Percentiles rank a stretch among this genome's conserved stretches.
Conservation (phyloP, 2,888 invertebrate species). For the Diabrotica balteata region DNA sequence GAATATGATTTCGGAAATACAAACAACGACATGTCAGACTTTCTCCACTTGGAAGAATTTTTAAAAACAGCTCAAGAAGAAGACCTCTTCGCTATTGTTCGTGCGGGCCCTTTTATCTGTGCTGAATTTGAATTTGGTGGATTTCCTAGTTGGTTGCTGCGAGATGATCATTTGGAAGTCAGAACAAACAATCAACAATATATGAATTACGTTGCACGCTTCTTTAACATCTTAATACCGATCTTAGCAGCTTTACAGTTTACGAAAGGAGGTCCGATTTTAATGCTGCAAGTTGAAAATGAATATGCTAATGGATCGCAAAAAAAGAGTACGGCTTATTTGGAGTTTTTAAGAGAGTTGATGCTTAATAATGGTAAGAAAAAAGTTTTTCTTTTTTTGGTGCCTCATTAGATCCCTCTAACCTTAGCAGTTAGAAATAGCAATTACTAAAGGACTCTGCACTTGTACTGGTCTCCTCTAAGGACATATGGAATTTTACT, state of each 20-base stretch:
- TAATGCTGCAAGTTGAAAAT: constrained; percentile 91
- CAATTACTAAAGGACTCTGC: no score
- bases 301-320: constrained; percentile 79
- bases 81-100: constrained; percentile 76
- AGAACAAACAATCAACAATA: constrained; percentile 49
- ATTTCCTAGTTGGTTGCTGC: constrained; percentile 54
- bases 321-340: constrained; percentile 57
- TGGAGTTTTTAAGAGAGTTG: constrained; percentile 57
- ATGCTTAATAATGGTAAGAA: constrained; percentile 60
- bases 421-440: no score
- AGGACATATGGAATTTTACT: no score
- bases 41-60: constrained; percentile 70
- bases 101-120: constrained; percentile 92
- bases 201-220: constrained; percentile 57
- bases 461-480: no score
- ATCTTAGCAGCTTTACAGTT: constrained; percentile 64
- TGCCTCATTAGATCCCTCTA: no score
- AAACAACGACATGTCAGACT: constrained; percentile 63
- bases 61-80: constrained; percentile 72
- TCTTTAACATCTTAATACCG: constrained; percentile 56
- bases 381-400: no score
- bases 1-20: constrained; percentile 70
- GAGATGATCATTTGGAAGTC: constrained; percentile 60
- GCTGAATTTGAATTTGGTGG: constrained; percentile 84
- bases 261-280: constrained; percentile 83